Evolutionary conservation across 2,797 vertebrate species (phyloP), one percentile per base, ranked within the genome.

Genomic region (Xenentodon cancila): DNA sequence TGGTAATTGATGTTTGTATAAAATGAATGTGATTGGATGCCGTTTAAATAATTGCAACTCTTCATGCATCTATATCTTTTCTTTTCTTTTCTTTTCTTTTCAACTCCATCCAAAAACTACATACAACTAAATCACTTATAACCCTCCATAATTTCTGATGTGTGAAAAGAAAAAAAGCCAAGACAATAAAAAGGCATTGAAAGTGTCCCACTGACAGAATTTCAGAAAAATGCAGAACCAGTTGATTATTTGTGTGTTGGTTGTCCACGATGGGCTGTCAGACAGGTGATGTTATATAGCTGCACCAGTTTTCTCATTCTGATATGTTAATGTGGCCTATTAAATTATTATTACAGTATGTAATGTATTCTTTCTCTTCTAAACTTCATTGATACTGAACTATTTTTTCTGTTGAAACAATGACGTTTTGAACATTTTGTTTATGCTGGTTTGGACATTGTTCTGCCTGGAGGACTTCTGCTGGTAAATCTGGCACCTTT

Each of bases 191-290:
- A 49, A 52, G 22, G 22, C 1, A 4, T 32, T 59, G 17, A 66
- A 16, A 7, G 27, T 44, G 32, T 48, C 44, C 67, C 64, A 64
- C 54, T 18, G 13, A 55, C 54, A 66, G 71, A 72, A 74, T 81
- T 79, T 75, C 44, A 64, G 62, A 85, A 84, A 86, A 89, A 87
- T 71, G 82, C 82, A 75, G 79, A 89, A 84, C 70, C 79, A 32
- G 57, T 71, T 34, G 20, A 40, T 79, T 64, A 71, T 81, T 75
- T 71, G 66, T 74, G 71, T 25, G 66, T 43, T 54, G 17, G 61
- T 62, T 66, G 62, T 71, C 46, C 45, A 1, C 49, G 4, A 47
- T 16, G 37, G 58, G 34, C 72, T 63, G 52, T 69, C 60, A 65
- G 79, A 86, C 88, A 86, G 80, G 75, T 89, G 84, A 70, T 59